Conservation (phyloP, 2,888 invertebrate genomes). For the Strigamia crassipes region DNA sequence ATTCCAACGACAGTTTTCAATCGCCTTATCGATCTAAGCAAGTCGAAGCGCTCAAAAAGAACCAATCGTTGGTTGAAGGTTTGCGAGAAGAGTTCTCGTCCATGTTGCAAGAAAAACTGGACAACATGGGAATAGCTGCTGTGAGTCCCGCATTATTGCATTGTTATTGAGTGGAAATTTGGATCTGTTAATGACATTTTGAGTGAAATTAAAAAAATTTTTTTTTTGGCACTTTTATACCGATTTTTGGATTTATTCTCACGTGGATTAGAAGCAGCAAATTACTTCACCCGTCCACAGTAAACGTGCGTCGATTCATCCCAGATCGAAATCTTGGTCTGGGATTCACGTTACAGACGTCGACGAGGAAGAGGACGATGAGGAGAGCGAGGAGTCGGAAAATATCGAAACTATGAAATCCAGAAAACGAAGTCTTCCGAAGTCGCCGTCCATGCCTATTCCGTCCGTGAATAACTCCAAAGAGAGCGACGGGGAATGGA, state of each 20-base stretch:
- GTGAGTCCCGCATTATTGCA: conserved; percentile 43
- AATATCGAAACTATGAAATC: background rate
- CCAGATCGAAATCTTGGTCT: conserved; percentile 10
- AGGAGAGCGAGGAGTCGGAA: background rate
- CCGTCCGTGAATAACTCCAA: background rate
- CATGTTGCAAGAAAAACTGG: conserved; percentile 38
- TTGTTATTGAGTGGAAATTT: conserved; percentile 5
- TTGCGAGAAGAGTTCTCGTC: conserved; percentile 15
- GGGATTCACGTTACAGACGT: background rate
- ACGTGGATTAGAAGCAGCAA: background rate
- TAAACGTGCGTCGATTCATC: background rate
- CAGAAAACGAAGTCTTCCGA: background rate
- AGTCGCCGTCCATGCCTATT: background rate
- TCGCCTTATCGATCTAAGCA: background rate
- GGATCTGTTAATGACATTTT: background rate
- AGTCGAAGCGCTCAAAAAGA: background rate
- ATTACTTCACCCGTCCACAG: background rate
- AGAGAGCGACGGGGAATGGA: background rate
- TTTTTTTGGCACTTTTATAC: background rate
- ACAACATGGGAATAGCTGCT: background rate
- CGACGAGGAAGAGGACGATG: background rate
- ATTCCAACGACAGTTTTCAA: background rate
- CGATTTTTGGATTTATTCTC: background rate
- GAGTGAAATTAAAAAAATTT: background rate
- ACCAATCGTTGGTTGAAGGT: conserved; percentile 29